Evolutionary conservation across 2,797 vertebrate genomes (phyloP).

Genomic region (Ficedula albicollis): DNA sequence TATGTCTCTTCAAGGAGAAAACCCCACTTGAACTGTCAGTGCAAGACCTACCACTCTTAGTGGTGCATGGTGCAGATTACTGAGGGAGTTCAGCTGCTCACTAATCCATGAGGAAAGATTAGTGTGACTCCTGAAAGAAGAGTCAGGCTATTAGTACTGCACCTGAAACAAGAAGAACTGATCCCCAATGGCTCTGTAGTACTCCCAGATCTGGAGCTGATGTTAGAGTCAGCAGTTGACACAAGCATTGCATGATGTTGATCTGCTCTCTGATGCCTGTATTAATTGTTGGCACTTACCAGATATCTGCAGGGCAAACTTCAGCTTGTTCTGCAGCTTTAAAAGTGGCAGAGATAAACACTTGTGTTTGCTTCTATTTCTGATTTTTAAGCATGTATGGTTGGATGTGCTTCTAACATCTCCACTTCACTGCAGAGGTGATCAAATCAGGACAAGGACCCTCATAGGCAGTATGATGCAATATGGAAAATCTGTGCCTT

Average conservation of each 20-base stretch:
- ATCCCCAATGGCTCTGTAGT: not conserved
- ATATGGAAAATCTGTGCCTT: not conserved
- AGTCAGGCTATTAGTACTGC: not conserved
- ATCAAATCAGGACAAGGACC: not conserved
- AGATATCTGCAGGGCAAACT: not conserved
- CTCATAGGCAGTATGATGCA: not conserved
- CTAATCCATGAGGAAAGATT: not conserved
- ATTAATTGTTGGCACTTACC: not conserved
- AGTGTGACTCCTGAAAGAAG: not conserved
- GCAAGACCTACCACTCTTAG: not conserved
- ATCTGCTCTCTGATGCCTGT: not conserved
- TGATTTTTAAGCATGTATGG: not conserved
- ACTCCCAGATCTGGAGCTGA: not conserved
- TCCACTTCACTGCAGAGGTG: not conserved
- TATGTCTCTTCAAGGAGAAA: not conserved
- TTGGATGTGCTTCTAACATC: not conserved
- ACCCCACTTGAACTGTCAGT: not conserved
- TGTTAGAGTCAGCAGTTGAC: not conserved
- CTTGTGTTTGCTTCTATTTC: not conserved
- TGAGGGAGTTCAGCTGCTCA: not conserved
- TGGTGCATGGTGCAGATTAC: not conserved
- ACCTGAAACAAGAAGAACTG: not conserved
- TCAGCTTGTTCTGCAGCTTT: not conserved
- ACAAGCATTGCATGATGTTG: not conserved
- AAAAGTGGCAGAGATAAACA: not conserved